phyloP scores from a whole-genome alignment of 2,113 vertebrate species.

The Zootoca vivipara region DNA sequence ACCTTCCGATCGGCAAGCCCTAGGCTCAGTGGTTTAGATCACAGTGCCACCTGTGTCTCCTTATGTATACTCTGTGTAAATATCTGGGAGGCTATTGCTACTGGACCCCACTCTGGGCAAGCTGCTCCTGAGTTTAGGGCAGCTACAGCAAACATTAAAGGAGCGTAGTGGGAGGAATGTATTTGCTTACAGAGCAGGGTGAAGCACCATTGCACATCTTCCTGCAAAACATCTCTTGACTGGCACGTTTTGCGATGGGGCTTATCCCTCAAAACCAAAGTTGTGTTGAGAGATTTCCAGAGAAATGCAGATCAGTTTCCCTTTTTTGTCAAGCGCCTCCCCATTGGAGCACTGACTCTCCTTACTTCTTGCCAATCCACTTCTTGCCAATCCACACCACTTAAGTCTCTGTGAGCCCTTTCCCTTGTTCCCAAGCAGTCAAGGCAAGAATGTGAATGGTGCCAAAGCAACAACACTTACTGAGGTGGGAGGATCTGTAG shows the following conservation, averaged over 20 bases:
- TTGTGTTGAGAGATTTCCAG: not conserved
- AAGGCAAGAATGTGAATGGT: not conserved
- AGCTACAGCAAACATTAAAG: not conserved
- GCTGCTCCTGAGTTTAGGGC: not conserved
- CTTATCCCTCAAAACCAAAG: not conserved
- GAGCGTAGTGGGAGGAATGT: not conserved
- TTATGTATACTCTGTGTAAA: too few relatives aligned
- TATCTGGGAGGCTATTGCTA: too few relatives aligned
- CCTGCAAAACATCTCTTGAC: not conserved
- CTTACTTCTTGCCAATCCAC: not conserved
- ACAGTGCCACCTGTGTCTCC: too few relatives aligned
- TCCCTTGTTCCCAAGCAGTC: not conserved
- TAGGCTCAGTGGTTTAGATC: too few relatives aligned
- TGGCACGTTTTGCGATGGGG: not conserved
- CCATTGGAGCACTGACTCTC: too few relatives aligned
- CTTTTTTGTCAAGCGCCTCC: not conserved
- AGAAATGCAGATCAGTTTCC: not conserved
- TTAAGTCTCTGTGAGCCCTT: not conserved
- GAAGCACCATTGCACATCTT: not conserved
- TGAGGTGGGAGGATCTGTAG: conserved; percentile 62
- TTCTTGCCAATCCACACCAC: not conserved
- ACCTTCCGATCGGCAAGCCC: too few relatives aligned
- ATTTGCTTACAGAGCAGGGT: not conserved
- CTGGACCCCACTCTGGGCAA: too few relatives aligned
- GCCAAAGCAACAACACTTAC: conserved; percentile 58